A percentile compares a stretch with the other conserved stretches of the same genome.
phyloP scores from a whole-genome alignment of 2,797 vertebrate genomes.

The Malacoraja senta region DNA sequence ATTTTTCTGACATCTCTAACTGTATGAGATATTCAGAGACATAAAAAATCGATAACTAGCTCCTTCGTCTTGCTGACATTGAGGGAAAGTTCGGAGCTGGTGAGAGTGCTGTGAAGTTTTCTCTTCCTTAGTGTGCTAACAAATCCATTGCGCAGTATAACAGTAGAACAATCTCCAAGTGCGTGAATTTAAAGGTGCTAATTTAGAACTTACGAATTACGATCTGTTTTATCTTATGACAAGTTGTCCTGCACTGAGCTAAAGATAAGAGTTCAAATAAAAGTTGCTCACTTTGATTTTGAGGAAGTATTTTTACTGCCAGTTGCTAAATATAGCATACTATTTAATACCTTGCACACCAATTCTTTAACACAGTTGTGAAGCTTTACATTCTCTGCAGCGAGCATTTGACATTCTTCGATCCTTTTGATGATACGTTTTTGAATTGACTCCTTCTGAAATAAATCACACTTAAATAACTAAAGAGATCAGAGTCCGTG shows the following conservation, averaged over 20 bases:
- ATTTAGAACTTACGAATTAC: neutral
- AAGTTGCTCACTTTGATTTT: neutral
- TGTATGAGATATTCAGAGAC: no score
- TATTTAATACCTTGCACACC: conserved; percentile 46
- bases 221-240: neutral
- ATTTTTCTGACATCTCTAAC: no score
- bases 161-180: neutral
- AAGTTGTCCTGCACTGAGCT: neutral
- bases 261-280: neutral
- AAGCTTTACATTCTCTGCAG: conserved; percentile 48
- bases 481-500: neutral
- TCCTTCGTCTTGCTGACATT: neutral
- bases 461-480: neutral
- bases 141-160: neutral
- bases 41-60: no score
- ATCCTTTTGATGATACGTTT: conserved; percentile 46
- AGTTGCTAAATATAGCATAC: neutral
- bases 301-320: neutral
- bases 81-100: neutral
- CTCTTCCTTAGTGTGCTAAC: neutral
- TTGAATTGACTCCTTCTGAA: conserved; percentile 46
- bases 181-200: neutral
- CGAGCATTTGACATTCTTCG: conserved; percentile 45
- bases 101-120: neutral
- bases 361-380: conserved; percentile 47